phyloP scores from a whole-genome alignment of 1,140 invertebrate species.

The Cydia fagiglandana region DNA sequence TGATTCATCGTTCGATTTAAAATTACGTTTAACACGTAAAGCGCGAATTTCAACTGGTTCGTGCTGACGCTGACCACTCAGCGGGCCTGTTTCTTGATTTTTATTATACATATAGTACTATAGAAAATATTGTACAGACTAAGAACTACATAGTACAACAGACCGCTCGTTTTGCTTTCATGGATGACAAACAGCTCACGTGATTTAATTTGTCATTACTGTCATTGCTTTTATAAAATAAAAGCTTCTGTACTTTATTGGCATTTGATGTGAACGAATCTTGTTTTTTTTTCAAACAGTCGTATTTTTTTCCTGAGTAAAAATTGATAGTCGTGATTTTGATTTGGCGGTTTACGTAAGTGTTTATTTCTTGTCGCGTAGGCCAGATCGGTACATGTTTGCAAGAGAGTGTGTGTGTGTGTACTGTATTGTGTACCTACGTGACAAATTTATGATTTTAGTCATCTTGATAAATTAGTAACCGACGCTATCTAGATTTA shows the following conservation, averaged over 20 bases:
- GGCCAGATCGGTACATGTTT: constrained; percentile 22
- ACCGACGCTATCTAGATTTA: constrained; percentile 50
- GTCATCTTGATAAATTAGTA: constrained; percentile 54
- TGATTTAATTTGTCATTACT: too few species aligned
- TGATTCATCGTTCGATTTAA: background rate
- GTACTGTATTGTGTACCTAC: constrained; percentile 35
- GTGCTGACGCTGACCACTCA: background rate
- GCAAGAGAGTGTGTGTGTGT: constrained; percentile 31
- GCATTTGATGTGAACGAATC: background rate
- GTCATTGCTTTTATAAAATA: too few species aligned
- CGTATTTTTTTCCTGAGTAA: background rate
- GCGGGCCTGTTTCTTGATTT: background rate
- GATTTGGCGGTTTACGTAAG: constrained; percentile 29
- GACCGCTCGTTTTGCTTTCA: too few species aligned
- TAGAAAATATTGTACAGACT: background rate
- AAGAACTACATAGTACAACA: too few species aligned
- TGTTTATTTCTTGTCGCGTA: constrained; percentile 22
- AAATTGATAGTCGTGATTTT: background rate
- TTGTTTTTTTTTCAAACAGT: background rate
- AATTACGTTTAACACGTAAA: background rate
- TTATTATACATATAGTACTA: background rate
- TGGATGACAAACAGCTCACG: too few species aligned
- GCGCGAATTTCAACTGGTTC: constrained; percentile 28
- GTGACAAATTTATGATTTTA: constrained; percentile 54
- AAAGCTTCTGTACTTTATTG: too few species aligned